Evolutionary conservation across 2,113 vertebrate genomes (phyloP).

Genomic region (Datnioides undecimradiatus): DNA sequence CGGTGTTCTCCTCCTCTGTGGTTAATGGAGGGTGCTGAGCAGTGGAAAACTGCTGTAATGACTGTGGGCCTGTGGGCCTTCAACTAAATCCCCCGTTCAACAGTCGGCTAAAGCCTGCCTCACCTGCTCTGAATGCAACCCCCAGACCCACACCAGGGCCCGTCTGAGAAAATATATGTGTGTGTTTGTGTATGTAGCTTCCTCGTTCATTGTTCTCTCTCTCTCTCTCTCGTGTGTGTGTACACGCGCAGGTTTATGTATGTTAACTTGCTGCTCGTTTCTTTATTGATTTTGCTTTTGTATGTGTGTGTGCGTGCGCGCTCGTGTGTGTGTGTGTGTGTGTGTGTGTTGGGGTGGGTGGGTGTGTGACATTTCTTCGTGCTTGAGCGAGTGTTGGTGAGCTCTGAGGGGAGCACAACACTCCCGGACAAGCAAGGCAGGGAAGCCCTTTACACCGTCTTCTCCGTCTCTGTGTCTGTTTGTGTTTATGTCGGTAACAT

Average conservation of each 20-base stretch:
- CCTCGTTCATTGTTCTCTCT: constrained; percentile 42
- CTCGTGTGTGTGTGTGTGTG: constrained; percentile 2
- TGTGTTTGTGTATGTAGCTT: constrained; percentile 13
- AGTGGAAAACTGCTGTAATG: constrained; percentile 68
- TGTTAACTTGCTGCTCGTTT: constrained; percentile 14
- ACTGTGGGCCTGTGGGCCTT: constrained; percentile 61
- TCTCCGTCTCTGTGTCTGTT: not conserved
- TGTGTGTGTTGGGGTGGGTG: constrained; percentile 6
- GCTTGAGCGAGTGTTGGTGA: constrained; percentile 17
- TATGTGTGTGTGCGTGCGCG: constrained; percentile 7
- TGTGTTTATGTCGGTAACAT: not conserved
- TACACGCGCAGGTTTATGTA: constrained; percentile 41
- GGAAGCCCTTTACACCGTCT: constrained; percentile 37
- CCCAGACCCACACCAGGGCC: constrained; percentile 16
- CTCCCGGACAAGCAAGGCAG: constrained; percentile 41
- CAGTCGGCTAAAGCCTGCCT: constrained; percentile 42
- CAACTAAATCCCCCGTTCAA: constrained; percentile 57
- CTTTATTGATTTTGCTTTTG: constrained; percentile 51
- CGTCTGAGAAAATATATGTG: constrained; percentile 4
- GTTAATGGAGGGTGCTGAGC: constrained; percentile 67
- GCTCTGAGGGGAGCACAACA: constrained; percentile 50
- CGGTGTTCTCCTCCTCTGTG: constrained; percentile 36
- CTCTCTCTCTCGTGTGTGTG: constrained; percentile 11
- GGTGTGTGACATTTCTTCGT: constrained; percentile 44
- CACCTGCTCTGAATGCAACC: constrained; percentile 64